A percentile compares a stretch with the other conserved stretches of the same genome.
These are phyloP conservation scores for Battus philenor DNA, from an alignment of 1,140 invertebrate genomes.

Conservation along the genomic window DNA sequence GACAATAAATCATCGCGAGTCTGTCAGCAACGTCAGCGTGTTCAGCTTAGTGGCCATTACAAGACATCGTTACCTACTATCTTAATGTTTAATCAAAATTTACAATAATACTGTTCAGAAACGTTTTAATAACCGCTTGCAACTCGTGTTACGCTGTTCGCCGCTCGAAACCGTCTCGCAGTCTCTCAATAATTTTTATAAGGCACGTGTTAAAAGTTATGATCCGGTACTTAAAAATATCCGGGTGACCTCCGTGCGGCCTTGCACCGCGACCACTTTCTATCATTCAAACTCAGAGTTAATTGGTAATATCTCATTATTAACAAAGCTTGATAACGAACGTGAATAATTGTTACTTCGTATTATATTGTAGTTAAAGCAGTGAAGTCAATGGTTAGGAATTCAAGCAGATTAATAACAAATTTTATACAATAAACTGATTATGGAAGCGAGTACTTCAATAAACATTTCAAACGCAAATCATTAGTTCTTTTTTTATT, in stretches of 20 bases:
- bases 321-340: constrained; percentile 4
- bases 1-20: constrained; percentile 10
- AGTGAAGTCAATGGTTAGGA: background rate
- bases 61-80: constrained; percentile 10
- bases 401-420: constrained; percentile 17
- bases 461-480: no score
- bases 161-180: background rate
- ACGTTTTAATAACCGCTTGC: constrained; percentile 1
- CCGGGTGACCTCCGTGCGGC: constrained; percentile 47
- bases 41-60: constrained; percentile 3
- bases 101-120: background rate
- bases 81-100: constrained; percentile 9
- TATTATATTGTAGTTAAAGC: background rate
- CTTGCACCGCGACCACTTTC: constrained; percentile 45
- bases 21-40: no score
- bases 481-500: no score
- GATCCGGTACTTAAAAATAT: constrained; percentile 30
- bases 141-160: constrained; percentile 5
- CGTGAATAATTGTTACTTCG: background rate
- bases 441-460: no score
- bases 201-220: constrained; percentile 14
- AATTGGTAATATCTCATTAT: constrained; percentile 12
- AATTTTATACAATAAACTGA: constrained; percentile 26
- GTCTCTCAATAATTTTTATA: constrained; percentile 2
- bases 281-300: constrained; percentile 29